Evolutionary conservation across 2,888 invertebrate species (phyloP), one percentile per base, ranked within the genome.

Genomic region (Cryptocheilus praepositus): DNA sequence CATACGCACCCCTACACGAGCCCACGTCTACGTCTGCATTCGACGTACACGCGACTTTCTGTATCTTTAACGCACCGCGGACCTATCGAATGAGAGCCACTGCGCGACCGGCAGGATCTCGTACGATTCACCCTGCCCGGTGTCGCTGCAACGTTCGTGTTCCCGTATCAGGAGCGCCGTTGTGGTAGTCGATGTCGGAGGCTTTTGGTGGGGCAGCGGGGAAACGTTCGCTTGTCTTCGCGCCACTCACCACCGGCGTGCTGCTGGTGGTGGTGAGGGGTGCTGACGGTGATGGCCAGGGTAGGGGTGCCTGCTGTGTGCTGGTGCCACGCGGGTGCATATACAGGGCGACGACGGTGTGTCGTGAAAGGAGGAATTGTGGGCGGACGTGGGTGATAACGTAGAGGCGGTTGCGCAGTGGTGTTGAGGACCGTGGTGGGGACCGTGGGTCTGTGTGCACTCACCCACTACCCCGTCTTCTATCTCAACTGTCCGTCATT

Each of bases 51-150:
- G 44, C 54, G 49, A 57, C 57, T 49, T 44, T 16, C 57, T 59
- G 22, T 16, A n/a, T 25, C 25, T 19, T 13, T 15, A 45, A 45
- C 45, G 15, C 49, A 1, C 2, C 49, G n/a, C 16, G 60, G 77
- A 74, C 74, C 67, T 73, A 74, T 77, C 74, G 74, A 71, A 52
- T 46, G 73, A 77, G 77, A 77, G 75, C 77, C 77, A 75, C 77
- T 77, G 77, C 36, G 19, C 25, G 56, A 19, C 28, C 19, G n/a
- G 55, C 49, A 49, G 49, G 49, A 49, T 49, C 16, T 45, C 49
- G 49, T 49, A n/a, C 49, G 18, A 36, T 36, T 36, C 36, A 11
- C 11, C 36, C 36, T 11, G 36, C 7, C 36, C 36, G 36, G 36
- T 36, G 36, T 11, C 36, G 36, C 36, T 36, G 36, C 36, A 36